A percentile compares a stretch with the other conserved stretches of the same genome.
phyloP scores from a whole-genome alignment of 1,140 invertebrate species.

The Tetramorium parvispinum region DNA sequence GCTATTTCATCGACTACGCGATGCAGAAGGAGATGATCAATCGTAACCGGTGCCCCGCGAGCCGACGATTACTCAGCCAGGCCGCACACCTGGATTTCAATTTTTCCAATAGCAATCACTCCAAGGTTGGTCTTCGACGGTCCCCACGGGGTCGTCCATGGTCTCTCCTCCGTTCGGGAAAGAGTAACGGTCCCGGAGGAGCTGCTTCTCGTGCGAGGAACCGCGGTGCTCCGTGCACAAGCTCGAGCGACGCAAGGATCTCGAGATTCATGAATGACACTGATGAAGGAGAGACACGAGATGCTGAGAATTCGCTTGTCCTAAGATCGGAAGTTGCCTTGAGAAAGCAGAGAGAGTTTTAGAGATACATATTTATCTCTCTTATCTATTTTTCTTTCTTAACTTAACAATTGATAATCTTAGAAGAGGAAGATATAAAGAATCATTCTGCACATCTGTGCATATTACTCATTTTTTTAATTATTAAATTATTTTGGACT shows the following conservation, averaged over 20 bases:
- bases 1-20: conserved; percentile 81
- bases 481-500: background rate
- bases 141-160: background rate
- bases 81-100: conserved; percentile 75
- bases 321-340: background rate
- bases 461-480: background rate
- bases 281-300: background rate
- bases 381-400: background rate
- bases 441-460: background rate
- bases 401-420: background rate
- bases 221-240: background rate
- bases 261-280: background rate
- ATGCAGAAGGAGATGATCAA: conserved; percentile 82
- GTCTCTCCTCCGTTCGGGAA: background rate
- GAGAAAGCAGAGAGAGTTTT: background rate
- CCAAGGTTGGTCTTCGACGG: conserved; percentile 76
- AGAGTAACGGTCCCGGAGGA: background rate
- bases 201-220: background rate
- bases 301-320: background rate
- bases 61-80: conserved; percentile 80
- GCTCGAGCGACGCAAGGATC: background rate
- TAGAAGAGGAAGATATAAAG: background rate
- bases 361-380: background rate
- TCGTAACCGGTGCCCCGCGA: conserved; percentile 79
- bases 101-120: conserved; percentile 77